Conservation (phyloP, 2,888 invertebrate species). For the Tholera decimalis region DNA sequence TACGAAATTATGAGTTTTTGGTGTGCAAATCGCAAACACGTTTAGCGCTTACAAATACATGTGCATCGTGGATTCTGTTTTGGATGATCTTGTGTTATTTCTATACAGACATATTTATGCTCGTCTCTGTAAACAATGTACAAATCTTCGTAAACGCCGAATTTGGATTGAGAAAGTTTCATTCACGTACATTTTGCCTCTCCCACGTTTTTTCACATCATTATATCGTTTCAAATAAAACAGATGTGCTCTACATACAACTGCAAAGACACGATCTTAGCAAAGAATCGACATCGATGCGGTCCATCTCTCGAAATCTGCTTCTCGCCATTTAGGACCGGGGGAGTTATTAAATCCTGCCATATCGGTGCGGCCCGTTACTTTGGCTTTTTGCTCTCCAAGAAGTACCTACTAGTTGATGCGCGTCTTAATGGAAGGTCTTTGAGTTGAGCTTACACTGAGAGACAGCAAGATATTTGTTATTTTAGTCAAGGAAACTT, state of each 20-base stretch:
- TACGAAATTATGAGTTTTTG: conserved; percentile 43
- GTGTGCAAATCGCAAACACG: conserved; percentile 45
- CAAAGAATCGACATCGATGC: conserved; percentile 72
- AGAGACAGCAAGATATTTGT: conserved; percentile 48
- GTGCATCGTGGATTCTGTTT: conserved; percentile 28
- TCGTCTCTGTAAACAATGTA: conserved; percentile 16
- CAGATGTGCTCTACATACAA: conserved; percentile 41
- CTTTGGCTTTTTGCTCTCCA: conserved; percentile 77
- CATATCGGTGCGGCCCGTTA: conserved; percentile 86
- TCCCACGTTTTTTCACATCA: background rate
- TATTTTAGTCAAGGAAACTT: conserved; percentile 25
- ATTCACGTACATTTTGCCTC: conserved; percentile 1
- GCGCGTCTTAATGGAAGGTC: conserved; percentile 58
- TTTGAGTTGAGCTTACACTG: conserved; percentile 39
- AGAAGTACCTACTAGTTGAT: conserved; percentile 62
- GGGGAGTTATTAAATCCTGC: conserved; percentile 86
- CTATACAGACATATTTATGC: conserved; percentile 14
- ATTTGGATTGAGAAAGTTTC: conserved; percentile 6
- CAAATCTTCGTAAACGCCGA: conserved; percentile 15
- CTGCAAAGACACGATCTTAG: conserved; percentile 64
- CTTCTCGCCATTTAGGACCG: conserved; percentile 79
- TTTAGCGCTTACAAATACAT: conserved; percentile 28
- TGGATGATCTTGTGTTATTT: conserved; percentile 32
- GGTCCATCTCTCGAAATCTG: conserved; percentile 70
- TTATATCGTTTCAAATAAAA: conserved; percentile 44